Evolutionary conservation across 2,888 invertebrate genomes (phyloP).

Genomic region (Dilophus febrilis): DNA sequence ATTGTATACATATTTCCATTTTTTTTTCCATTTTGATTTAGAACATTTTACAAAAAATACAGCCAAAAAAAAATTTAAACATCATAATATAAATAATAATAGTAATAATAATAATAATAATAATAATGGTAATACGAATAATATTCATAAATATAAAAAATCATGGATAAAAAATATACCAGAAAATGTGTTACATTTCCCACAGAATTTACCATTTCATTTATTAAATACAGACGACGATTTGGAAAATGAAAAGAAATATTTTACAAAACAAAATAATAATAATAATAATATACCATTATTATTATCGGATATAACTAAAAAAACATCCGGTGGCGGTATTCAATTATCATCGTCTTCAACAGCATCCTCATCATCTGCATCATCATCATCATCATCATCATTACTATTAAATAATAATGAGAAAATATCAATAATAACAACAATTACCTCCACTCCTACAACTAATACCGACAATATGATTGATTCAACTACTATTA

Average conservation of each 20-base stretch:
- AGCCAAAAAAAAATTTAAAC: constrained; percentile 1
- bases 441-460: neutral
- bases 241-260: neutral
- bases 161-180: constrained; percentile 8
- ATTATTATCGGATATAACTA: no score
- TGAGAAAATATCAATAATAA: neutral
- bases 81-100: neutral
- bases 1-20: no score
- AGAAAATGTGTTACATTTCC: constrained; percentile 10
- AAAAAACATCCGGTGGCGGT: no score
- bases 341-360: no score
- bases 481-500: neutral
- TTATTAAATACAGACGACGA: constrained; percentile 2
- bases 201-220: constrained; percentile 10
- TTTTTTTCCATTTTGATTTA: neutral
- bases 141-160: neutral
- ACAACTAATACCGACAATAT: neutral
- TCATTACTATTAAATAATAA: neutral
- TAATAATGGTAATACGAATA: no score
- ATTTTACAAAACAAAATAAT: neutral
- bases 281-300: neutral
- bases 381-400: neutral
- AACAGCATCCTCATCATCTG: neutral
- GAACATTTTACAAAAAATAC: neutral
- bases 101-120: neutral